Base-by-base conservation (phyloP, 2,888 invertebrate genomes). In the Pyrgus malvae region DNA sequence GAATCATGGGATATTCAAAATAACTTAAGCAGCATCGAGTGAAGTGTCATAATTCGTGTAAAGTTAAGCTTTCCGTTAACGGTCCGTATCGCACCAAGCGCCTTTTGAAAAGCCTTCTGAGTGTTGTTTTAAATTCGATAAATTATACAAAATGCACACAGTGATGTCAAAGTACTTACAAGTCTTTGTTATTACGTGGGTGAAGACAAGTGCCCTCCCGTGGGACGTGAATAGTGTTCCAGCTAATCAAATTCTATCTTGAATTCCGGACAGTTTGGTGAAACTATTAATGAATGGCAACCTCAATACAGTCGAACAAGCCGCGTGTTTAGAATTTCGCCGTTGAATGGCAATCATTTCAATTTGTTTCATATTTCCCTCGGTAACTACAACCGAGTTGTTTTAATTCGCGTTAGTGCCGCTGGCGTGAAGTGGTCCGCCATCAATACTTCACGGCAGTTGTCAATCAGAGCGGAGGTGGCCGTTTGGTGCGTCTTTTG, bases 381-480 rank as follows among this genome's bases (percentile, higher is more conserved):
- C 53, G 21, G 37, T 21, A 53, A 53, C 53, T 16, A 45, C 16
- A 45, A 63, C 64, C 56, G 67, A 62, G 61, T 65, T 68, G 67
- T 68, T 72, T 74, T 73, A 68, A 74, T 76, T 75, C 58, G 56
- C 65, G 69, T 72, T 64, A 70, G 76, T 72, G 66, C 66, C 70
- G 71, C 73, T 74, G 55, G 60, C 74, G 69, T 69, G 72, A 76
- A 80, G 74, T 77, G 76, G 76, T 68, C 68, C 76, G 71, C 67
- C 62, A 68, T 71, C 71, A 73, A 81, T 81, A 79, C 80, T 78
- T 79, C 81, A 84, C 84, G 84, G 72, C 76, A 65, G 71, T 74
- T 79, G 85, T 84, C 88, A 86, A 83, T 87, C 84, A 78, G 85
- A 80, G 74, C 84, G 76, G 74, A 68, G 68, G 76, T 80, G 78